Evolutionary conservation across 53 echinoderm and acorn worm species (phyloP).

Genomic region (Patiria pectinifera): DNA sequence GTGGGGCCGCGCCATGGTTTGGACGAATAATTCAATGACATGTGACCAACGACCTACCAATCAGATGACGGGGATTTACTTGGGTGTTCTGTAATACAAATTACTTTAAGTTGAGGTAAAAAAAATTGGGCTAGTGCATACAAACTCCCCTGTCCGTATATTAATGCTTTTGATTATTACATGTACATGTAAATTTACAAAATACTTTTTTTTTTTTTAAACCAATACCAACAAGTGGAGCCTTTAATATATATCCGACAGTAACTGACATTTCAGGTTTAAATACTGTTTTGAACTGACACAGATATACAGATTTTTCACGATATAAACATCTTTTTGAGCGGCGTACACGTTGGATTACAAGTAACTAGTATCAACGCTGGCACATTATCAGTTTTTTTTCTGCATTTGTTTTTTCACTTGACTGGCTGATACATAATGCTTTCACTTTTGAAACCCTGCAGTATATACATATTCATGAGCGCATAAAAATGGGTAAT

Average conservation of each 20-base stretch:
- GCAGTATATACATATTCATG: not conserved
- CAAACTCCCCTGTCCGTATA: too few relatives aligned
- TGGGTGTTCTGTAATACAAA: too few relatives aligned
- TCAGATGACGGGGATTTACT: too few relatives aligned
- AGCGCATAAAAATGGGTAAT: not conserved
- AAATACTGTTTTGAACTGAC: not conserved
- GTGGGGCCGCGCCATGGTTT: too few relatives aligned
- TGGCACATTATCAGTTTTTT: not conserved
- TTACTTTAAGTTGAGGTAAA: too few relatives aligned
- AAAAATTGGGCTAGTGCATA: too few relatives aligned
- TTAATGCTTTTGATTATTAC: too few relatives aligned
- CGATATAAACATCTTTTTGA: not conserved
- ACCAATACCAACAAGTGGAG: not conserved
- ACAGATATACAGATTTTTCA: not conserved
- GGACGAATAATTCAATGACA: too few relatives aligned
- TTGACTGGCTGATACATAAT: not conserved
- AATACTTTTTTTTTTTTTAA: not conserved
- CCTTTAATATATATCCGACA: not conserved
- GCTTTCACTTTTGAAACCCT: not conserved
- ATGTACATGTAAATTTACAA: too few relatives aligned
- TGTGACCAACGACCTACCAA: too few relatives aligned
- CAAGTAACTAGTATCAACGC: not conserved
- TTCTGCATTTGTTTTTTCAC: not conserved
- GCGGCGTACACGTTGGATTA: not conserved
- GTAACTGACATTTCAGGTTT: not conserved